Conservation (phyloP, 2,888 invertebrate genomes). For the Tipula lateralis region DNA sequence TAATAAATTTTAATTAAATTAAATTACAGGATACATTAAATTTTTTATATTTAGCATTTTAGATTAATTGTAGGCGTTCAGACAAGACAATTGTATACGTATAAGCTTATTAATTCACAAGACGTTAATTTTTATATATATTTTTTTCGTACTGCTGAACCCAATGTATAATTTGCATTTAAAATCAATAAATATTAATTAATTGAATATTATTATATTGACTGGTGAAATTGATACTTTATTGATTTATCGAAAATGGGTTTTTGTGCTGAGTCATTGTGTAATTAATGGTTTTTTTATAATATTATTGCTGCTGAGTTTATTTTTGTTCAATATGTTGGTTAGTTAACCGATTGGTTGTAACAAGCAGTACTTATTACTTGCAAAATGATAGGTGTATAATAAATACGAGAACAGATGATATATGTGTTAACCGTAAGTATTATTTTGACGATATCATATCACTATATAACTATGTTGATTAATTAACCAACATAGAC, state of each 20-base stretch:
- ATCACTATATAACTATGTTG: too few relatives aligned
- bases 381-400: not conserved
- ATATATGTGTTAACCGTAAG: not conserved
- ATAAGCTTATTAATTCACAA: not conserved
- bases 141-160: not conserved
- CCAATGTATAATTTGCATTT: not conserved
- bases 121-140: not conserved
- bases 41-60: not conserved
- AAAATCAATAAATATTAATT: slow-evolving; percentile 24
- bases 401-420: not conserved
- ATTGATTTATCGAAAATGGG: not conserved
- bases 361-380: not conserved
- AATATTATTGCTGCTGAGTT: not conserved
- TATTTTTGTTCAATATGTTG: not conserved
- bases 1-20: slow-evolving; percentile 9
- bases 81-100: slow-evolving; percentile 24
- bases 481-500: too few relatives aligned
- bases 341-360: not conserved
- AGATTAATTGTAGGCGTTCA: not conserved
- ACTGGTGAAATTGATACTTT: slow-evolving; percentile 1
- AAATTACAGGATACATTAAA: slow-evolving; percentile 14
- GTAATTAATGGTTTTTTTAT: slow-evolving; percentile 3
- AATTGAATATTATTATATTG: not conserved
- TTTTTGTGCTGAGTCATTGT: not conserved
- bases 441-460: not conserved